Evolutionary conservation across 2,888 invertebrate genomes (phyloP).

Genomic region (Petrolisthes cinctipes): DNA sequence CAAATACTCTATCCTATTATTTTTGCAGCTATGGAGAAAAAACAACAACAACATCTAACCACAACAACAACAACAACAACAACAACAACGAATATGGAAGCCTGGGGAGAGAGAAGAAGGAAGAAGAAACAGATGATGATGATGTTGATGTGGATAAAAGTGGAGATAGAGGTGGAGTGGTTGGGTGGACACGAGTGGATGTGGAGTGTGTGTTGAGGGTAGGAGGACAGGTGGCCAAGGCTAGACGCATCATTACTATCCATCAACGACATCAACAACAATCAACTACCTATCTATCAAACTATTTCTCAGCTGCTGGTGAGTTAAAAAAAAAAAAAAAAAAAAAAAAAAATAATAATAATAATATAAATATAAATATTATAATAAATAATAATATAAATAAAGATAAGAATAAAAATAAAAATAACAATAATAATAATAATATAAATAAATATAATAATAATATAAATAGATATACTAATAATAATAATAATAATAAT

Average conservation of each 20-base stretch:
- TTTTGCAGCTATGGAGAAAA: neutral
- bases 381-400: no score
- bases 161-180: no score
- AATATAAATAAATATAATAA: neutral
- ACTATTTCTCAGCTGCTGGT: neutral
- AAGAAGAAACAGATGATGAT: neutral
- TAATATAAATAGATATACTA: no score
- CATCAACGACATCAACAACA: no score
- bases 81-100: neutral
- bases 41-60: neutral
- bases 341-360: no score
- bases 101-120: no score
- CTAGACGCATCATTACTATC: neutral
- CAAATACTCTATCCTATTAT: neutral
- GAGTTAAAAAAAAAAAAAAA: neutral
- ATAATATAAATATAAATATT: no score
- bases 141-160: no score
- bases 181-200: no score
- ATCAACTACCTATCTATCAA: neutral
- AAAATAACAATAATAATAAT: neutral
- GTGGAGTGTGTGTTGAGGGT: slow-evolving; percentile 9
- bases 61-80: neutral
- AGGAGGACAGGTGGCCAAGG: slow-evolving; percentile 8
- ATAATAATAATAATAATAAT: no score
- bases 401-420: no score